Evolutionary conservation across 2,797 vertebrate genomes (phyloP), one percentile per base, ranked within the genome.

Genomic region (Galaxias olidus): DNA sequence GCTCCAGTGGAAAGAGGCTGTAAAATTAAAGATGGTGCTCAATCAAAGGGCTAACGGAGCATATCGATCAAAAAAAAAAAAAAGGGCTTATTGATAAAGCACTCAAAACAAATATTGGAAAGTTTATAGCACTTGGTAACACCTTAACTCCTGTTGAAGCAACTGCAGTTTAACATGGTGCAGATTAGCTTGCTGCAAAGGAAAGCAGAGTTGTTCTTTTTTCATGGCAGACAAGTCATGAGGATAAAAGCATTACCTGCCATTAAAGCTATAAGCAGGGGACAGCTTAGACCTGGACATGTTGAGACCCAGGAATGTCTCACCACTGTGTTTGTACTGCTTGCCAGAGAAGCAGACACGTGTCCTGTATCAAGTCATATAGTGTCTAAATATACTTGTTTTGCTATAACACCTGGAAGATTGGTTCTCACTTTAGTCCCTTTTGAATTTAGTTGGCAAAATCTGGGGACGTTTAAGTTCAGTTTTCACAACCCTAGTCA

Each of bases 61-160:
- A 73, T 84, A 91, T 87, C 76, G 84, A 88, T 85, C 67, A 69
- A 68, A 78, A 66, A 50, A 62, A 88, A 87, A 86, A n/a, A 90
- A 92, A 90, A 78, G 61, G 74, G 77, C 69, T 84, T 86, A 94
- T 90, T 90, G 92, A 91, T 84, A 77, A 86, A 86, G 83, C 78
- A 76, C 78, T 91, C 86, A 83, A 82, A 87, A 85, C 74, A 66
- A 68, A 86, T 83, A 87, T 72, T 83, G 84, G 71, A 73, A 79
- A 81, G 76, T 77, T 86, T 66, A 74, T 69, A 84, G 72, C 55
- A 75, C 50, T 62, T 63, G 44, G 72, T 74, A 71, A 65, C 60
- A 69, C 46, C 57, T 63, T 47, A 57, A 72, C 61, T 14, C 60
- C 5, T n/a, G 59, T 67, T 63, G 1, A 4, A 17, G 42, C 48